Percentiles rank a stretch among this genome's conserved stretches.
Evolutionary conservation across 2,888 invertebrate species (phyloP).

Genomic region (Crepidodera aurea): DNA sequence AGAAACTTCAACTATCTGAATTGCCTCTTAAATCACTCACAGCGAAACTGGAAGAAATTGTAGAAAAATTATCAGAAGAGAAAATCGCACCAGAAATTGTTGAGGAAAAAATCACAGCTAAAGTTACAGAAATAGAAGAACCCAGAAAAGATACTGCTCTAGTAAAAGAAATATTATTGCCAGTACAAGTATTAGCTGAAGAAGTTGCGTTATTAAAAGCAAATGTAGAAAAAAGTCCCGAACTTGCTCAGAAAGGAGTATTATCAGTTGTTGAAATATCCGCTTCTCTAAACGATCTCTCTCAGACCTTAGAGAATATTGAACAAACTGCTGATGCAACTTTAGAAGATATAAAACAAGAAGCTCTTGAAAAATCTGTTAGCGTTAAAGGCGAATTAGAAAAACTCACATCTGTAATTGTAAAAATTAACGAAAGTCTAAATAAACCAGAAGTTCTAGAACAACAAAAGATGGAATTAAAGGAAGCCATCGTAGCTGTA

Average conservation of each 20-base stretch:
- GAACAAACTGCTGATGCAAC: background rate
- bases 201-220: conserved; percentile 27
- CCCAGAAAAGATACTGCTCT: conserved; percentile 2
- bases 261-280: conserved; percentile 34
- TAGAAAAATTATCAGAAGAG: background rate
- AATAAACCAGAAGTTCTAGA: conserved; percentile 29
- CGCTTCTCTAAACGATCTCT: conserved; percentile 17
- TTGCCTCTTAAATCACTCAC: conserved; percentile 31
- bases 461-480: conserved; percentile 26
- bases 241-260: conserved; percentile 34
- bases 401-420: conserved; percentile 29
- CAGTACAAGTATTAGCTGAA: background rate
- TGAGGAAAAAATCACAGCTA: background rate
- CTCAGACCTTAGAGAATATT: background rate
- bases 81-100: too few species aligned
- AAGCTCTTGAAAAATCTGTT: conserved; percentile 30
- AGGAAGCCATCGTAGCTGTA: conserved; percentile 33
- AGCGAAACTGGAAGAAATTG: conserved; percentile 17
- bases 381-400: conserved; percentile 31
- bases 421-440: conserved; percentile 27
- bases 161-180: conserved; percentile 17
- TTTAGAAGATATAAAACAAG: conserved; percentile 3
- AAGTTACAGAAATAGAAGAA: background rate
- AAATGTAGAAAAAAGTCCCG: conserved; percentile 26
- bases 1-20: conserved; percentile 29